A percentile compares a stretch with the other conserved stretches of the same genome.
These are phyloP conservation scores for Mesocentrotus franciscanus DNA, from an alignment of 53 echinoderm and acorn worm genomes.

Conservation along the genomic window DNA sequence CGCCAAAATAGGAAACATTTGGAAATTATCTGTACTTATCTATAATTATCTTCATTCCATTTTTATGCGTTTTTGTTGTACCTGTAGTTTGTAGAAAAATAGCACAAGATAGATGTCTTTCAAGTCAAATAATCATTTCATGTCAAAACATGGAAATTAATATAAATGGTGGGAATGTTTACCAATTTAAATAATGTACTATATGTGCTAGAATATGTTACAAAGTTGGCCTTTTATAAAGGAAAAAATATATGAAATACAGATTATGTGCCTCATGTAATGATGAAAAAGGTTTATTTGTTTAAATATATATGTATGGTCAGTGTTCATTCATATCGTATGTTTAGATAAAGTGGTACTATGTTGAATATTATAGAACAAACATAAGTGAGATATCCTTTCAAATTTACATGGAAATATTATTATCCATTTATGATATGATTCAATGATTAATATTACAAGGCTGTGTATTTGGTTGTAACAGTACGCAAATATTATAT, in stretches of 20 bases:
- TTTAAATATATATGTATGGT: neutral
- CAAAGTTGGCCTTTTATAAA: conserved; percentile 18
- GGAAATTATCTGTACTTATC: no score
- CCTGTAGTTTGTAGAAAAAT: conserved; percentile 17
- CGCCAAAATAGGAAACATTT: no score
- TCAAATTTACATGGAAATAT: neutral
- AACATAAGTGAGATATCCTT: neutral
- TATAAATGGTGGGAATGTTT: neutral
- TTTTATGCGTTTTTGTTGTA: neutral
- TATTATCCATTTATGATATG: neutral
- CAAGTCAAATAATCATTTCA: conserved; percentile 5
- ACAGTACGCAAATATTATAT: neutral
- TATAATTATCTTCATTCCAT: no score
- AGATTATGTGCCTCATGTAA: neutral
- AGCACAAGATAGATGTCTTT: neutral
- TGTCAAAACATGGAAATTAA: neutral
- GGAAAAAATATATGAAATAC: neutral
- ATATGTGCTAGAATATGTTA: conserved; percentile 8
- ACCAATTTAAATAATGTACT: neutral
- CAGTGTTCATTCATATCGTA: neutral
- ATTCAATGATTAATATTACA: neutral
- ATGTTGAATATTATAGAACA: neutral
- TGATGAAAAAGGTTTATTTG: neutral
- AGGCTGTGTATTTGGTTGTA: neutral
- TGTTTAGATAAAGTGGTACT: neutral